phyloP scores from a whole-genome alignment of 1,140 invertebrate species.

The Ceratosolen fusciceps region DNA sequence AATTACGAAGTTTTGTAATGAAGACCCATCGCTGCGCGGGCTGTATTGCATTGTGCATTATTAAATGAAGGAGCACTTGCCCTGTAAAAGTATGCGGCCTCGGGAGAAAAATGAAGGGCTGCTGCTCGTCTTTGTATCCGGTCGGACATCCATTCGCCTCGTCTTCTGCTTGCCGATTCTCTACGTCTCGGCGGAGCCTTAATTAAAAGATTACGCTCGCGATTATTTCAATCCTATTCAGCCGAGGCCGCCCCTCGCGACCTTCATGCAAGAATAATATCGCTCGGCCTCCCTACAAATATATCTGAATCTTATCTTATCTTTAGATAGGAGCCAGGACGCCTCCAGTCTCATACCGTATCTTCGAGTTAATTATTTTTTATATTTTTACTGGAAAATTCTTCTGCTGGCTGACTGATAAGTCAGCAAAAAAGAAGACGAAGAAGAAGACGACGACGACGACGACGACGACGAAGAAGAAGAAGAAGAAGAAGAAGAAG shows the following conservation, averaged over 20 bases:
- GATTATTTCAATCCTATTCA: not conserved
- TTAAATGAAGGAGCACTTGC: constrained; percentile 22
- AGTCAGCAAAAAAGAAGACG: too few relatives aligned
- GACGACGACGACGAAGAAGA: too few relatives aligned
- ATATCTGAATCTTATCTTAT: too few relatives aligned
- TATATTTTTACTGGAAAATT: too few relatives aligned
- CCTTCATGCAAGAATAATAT: not conserved
- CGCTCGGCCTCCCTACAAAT: too few relatives aligned
- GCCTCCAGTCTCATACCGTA: too few relatives aligned
- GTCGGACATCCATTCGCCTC: not conserved
- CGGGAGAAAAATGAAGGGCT: not conserved
- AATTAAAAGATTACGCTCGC: constrained; percentile 34
- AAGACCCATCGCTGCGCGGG: not conserved
- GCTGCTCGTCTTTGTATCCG: not conserved
- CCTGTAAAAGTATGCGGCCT: not conserved
- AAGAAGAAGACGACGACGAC: too few relatives aligned
- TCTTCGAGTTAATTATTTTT: too few relatives aligned
- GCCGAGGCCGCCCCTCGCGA: too few relatives aligned
- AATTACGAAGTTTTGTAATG: constrained; percentile 43
- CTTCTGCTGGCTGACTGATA: too few relatives aligned
- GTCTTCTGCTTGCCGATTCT: not conserved
- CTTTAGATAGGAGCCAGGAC: too few relatives aligned
- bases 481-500: too few relatives aligned
- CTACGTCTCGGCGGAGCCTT: not conserved
- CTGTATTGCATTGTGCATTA: constrained; percentile 27